Evolutionary conservation across 2,797 vertebrate genomes (phyloP).

Genomic region (Clarias pachynema): DNA sequence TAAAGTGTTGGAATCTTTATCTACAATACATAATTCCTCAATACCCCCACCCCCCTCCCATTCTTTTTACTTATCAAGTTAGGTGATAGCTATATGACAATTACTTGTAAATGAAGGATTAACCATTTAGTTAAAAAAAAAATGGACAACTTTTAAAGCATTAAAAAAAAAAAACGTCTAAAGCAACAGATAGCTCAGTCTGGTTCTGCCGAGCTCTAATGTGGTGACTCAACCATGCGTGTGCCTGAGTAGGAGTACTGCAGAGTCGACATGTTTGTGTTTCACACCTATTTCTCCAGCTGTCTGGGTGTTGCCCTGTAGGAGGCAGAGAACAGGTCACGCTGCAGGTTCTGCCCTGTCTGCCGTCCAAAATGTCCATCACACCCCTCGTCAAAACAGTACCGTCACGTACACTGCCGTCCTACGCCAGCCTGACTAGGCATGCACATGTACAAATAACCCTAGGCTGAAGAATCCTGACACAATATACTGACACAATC

Average conservation of each 20-base stretch:
- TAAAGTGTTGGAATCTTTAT: not conserved
- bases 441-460: not conserved
- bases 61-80: not conserved
- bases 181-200: not conserved
- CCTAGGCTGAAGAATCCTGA: not conserved
- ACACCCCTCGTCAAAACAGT: constrained; percentile 51
- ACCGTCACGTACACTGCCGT: not conserved
- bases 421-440: not conserved
- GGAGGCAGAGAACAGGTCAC: constrained; percentile 23
- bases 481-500: not conserved
- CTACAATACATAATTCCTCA: not conserved
- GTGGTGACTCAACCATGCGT: constrained; percentile 30
- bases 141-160: not conserved
- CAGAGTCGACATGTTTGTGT: constrained; percentile 31
- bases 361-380: constrained; percentile 34
- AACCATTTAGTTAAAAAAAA: not conserved
- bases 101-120: not conserved
- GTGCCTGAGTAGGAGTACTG: constrained; percentile 18
- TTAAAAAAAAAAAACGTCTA: not conserved
- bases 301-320: constrained; percentile 53
- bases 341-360: constrained; percentile 31
- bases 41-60: too few species aligned
- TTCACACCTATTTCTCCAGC: constrained; percentile 50
- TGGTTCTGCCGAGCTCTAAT: constrained; percentile 3
- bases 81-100: not conserved